Evolutionary conservation across 2,888 invertebrate genomes (phyloP).

Genomic region (Stenoptilia bipunctidactyla): DNA sequence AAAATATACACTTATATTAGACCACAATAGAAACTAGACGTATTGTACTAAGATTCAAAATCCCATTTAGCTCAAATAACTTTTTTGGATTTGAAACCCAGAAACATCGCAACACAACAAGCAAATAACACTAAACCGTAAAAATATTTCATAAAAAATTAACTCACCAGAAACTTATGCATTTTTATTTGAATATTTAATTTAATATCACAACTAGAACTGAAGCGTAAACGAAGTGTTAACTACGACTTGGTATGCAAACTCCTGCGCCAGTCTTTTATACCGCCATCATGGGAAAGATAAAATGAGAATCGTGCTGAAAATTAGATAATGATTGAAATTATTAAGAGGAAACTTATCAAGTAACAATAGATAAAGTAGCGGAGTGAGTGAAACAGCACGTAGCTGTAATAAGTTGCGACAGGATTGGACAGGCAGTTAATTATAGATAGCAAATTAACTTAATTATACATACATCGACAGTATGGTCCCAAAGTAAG

Average conservation of each 20-base stretch:
- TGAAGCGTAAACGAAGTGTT: conserved; percentile 1
- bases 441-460: too few relatives aligned
- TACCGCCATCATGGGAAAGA: conserved; percentile 4
- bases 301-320: conserved; percentile 14
- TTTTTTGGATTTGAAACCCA: too few relatives aligned
- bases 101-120: too few relatives aligned
- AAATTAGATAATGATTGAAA: conserved; percentile 21
- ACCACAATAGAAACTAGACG: too few relatives aligned
- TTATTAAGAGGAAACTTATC: conserved; percentile 18
- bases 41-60: too few relatives aligned
- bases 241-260: neutral
- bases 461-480: too few relatives aligned
- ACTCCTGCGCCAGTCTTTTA: conserved; percentile 4
- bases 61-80: too few relatives aligned
- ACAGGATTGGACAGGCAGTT: neutral
- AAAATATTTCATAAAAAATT: neutral
- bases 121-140: neutral
- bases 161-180: conserved; percentile 5
- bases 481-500: too few relatives aligned
- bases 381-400: neutral
- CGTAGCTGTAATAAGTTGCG: conserved; percentile 1
- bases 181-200: neutral
- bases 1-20: too few relatives aligned
- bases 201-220: neutral
- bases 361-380: conserved; percentile 3